Evolutionary conservation across 2,888 invertebrate genomes (phyloP), one percentile per base, ranked within the genome.

Genomic region (Acronicta leporina): DNA sequence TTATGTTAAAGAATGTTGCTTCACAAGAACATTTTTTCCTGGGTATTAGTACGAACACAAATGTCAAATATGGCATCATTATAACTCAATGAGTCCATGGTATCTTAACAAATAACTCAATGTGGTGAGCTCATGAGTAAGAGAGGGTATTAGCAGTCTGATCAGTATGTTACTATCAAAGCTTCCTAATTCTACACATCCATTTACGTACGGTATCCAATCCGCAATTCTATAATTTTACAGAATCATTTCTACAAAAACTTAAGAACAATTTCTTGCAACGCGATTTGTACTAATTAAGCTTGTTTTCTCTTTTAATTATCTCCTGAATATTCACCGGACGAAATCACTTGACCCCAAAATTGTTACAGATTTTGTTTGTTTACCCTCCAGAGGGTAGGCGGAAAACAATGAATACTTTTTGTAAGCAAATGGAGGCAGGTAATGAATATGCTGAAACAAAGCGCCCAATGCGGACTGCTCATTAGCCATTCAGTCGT

Each of bases 401-500:
- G 57, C 74, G 75, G 71, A 75, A 82, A 89, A 90, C 88, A 90
- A 90, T 85, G 79, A 87, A 86, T 80, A 82, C 73, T 87, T 90
- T 73, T 89, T 90, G 87, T 83, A 82, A 87, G 86, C 86, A 87
- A 85, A 87, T 86, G 87, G 84, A 68, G 79, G 79, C 88, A 91
- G 90, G 90, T 92, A 92, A 92, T 93, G 91, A 92, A 91, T 92
- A 92, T 90, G 87, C 90, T 84, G 87, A 82, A 91, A 92, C 92
- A 93, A 92, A 91, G 89, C 79, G 69, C 82, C 84, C 78, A 85
- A 89, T 88, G 83, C 87, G 80, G 80, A 78, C 83, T 11, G 77
- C 89, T 92, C 92, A 92, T 94, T 92, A 92, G 85, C 86, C 80
- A 92, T 93, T 92, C 92, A 84, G 82, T 83, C 68, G 84, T 77